Percentiles rank a stretch among this genome's conserved stretches.
phyloP scores from a whole-genome alignment of 2,113 vertebrate genomes.

The Tupaia tana region DNA sequence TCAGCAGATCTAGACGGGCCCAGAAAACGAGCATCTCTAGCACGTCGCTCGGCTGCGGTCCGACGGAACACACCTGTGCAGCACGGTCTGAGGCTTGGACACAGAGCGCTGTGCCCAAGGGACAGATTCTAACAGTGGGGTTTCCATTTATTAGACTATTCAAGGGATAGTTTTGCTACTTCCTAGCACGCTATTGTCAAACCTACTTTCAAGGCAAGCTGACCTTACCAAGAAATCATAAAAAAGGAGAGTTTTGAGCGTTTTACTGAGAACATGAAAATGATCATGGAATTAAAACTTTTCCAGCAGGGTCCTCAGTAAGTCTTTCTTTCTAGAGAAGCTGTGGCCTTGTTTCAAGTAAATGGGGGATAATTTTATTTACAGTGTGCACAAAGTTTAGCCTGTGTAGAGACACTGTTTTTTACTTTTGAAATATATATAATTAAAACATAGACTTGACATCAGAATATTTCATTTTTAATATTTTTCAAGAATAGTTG shows the following conservation, averaged over 20 bases:
- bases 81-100: not conserved
- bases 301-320: not conserved
- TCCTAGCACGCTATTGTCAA: not conserved
- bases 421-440: slow-evolving; percentile 11
- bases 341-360: not conserved
- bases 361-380: not conserved
- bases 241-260: not conserved
- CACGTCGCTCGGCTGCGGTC: not conserved
- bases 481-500: not conserved
- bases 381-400: not conserved
- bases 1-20: not conserved
- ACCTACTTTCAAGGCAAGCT: not conserved
- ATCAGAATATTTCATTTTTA: not conserved
- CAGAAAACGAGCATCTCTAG: not conserved
- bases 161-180: not conserved
- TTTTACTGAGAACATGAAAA: slow-evolving; percentile 11
- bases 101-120: not conserved
- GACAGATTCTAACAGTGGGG: not conserved
- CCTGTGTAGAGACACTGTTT: not conserved
- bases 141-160: not conserved
- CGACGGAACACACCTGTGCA: not conserved
- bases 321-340: slow-evolving; percentile 2
- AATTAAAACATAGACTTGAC: not conserved
- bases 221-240: slow-evolving; percentile 22
- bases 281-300: not conserved